Evolutionary conservation across 2,113 vertebrate genomes (phyloP), one percentile per base, ranked within the genome.

Genomic region (Platysteira castanea): DNA sequence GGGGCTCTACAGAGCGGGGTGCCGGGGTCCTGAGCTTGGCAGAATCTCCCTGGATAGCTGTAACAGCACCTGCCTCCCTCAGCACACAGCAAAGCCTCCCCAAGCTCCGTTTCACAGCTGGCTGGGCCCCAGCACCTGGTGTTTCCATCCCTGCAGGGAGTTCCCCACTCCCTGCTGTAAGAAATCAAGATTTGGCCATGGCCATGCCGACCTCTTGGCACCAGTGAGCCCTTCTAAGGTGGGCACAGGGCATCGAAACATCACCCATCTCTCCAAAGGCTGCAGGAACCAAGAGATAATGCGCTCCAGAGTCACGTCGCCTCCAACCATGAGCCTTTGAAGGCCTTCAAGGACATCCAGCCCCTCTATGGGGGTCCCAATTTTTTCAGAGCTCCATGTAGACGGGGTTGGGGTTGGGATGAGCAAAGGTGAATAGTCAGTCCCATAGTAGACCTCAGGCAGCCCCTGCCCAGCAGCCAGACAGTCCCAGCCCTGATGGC

Each of bases 51-150:
- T 7, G 19, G 39, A 47, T 14, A 67, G 65, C 47, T 23, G 1
- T n/a, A 92, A 77, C 63, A 90, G 87, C 92, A 93, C 79, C 90
- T 92, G 90, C 83, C 67, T 93, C 56, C 44, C 33, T 78, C 30
- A 24, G 33, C 19, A 6, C 39, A 46, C 1, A 3, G 79, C 47
- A 89, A 78, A 93, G 49, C 75, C 41, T 84, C 53, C 46, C 42
- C 76, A 54, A 1, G 64, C 78, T 80, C 59, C 0, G 0, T 35
- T 81, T 90, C 27, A 4, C 46, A 74, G 85, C 85, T 94, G 79
- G 75, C 50, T 80, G 54, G 21, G 86, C 33, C 47, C 30, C 73
- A 92, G 60, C 50, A 90, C 73, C 79, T 74, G 76, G 52, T 13
- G 31, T 59, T 89, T 86, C 59, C 56, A 78, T 30, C 35, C 22